Evolutionary conservation across 2,113 vertebrate genomes (phyloP), one percentile per base, ranked within the genome.

Genomic region (Salminus brasiliensis): DNA sequence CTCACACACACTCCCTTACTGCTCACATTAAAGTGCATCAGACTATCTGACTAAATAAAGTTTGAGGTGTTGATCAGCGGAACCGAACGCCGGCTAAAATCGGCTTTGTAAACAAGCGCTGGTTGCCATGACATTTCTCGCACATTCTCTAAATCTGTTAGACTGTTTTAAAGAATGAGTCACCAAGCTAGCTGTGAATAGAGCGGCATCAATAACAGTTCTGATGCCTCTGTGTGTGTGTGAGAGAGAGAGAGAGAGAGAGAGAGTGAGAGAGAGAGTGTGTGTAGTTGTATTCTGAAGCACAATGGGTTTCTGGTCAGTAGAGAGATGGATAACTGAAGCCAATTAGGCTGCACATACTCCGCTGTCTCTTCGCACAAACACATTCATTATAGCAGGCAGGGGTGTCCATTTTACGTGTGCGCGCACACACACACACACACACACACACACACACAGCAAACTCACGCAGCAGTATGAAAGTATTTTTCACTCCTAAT

Each of bases 401-500:
- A 73, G 25, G 78, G 62, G 60, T 84, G 82, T 80, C 82, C 82
- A 57, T 62, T 75, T 75, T n/a, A 15, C 23, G 32, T 41, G 10
- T 55, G 32, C 67, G 47, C 70, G 41, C 67, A 15, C 68, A 72
- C 30, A 47, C 53, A 63, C 75, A 74, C 49, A 47, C 71, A 65
- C 53, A 47, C 30, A 68, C 36, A 76, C 67, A 78, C 83, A 73
- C 75, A 39, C 15, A 83, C 76, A 86, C 45, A 79, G 63, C 83
- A 88, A 76, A 84, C 49, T 66, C 70, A 78, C 57, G 79, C 83
- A 89, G 88, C 78, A 86, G 87, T 88, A 86, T 65, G 57, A 70
- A 81, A 47, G 67, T 81, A 41, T 39, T 45, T 81, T 59, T 57
- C 74, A 21, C 47, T 52, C 29, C n/a, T 72, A 67, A 66, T 62